Percentiles rank a stretch among this genome's conserved stretches.
Conservation (phyloP, 2,888 invertebrate species). For the Temnothorax unifasciatus region DNA sequence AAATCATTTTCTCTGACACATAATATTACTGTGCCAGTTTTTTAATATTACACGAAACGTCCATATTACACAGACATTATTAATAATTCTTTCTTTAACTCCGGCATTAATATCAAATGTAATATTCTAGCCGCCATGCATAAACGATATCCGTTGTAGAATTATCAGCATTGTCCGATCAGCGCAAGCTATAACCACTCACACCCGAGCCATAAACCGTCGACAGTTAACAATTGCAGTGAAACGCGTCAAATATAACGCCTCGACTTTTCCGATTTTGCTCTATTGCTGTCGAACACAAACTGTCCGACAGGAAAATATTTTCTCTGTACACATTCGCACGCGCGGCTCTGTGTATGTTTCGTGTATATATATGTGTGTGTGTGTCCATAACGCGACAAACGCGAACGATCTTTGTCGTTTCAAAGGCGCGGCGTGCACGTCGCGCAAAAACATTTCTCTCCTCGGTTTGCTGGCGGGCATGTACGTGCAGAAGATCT, state of each 20-base stretch:
- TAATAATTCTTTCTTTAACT: neutral
- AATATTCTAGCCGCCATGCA: neutral
- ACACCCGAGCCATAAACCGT: neutral
- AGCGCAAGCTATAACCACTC: neutral
- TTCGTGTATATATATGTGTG: neutral
- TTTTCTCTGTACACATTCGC: slow-evolving; percentile 40
- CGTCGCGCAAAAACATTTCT: slow-evolving; percentile 60
- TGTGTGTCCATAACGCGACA: neutral
- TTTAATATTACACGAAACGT: neutral
- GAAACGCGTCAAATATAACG: slow-evolving; percentile 50
- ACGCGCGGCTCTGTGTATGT: too few species aligned
- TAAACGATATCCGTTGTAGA: neutral
- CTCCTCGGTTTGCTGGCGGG: slow-evolving; percentile 40
- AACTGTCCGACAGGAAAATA: slow-evolving; percentile 43
- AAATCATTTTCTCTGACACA: neutral
- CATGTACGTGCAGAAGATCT: slow-evolving; percentile 60
- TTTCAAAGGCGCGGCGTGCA: slow-evolving; percentile 35
- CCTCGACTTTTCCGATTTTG: slow-evolving; percentile 41
- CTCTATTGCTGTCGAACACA: slow-evolving; percentile 43
- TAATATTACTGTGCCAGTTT: neutral
- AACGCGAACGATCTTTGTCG: slow-evolving; percentile 47
- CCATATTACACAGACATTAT: neutral
- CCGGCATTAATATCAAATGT: neutral
- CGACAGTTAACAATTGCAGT: slow-evolving; percentile 36
- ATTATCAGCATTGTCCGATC: slow-evolving; percentile 1